Conservation (phyloP, 2,888 invertebrate species). For the Ceriagrion tenellum region DNA sequence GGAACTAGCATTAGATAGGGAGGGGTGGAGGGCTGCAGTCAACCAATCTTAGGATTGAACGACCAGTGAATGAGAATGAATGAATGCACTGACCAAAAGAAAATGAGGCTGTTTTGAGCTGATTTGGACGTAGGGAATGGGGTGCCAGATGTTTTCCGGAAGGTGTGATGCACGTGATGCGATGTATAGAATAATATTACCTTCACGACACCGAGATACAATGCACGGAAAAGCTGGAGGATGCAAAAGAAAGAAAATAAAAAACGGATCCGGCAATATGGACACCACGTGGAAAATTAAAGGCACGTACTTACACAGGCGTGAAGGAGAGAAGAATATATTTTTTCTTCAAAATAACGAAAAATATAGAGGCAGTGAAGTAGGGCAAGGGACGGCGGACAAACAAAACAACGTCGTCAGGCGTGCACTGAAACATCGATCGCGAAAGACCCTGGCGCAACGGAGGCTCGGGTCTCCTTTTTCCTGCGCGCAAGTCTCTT, state of each 20-base stretch:
- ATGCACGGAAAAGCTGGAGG: not conserved
- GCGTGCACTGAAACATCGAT: not conserved
- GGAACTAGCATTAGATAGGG: too few relatives aligned
- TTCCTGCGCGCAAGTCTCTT: not conserved
- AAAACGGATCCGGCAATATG: not conserved
- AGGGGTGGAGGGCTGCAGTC: too few relatives aligned
- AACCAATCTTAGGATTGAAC: too few relatives aligned
- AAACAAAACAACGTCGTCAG: slow-evolving; percentile 5
- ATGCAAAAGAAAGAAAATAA: not conserved
- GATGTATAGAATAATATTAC: not conserved
- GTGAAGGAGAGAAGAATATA: not conserved
- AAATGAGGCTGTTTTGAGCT: too few relatives aligned
- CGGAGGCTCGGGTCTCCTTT: not conserved
- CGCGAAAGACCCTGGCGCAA: not conserved
- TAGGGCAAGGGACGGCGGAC: not conserved
- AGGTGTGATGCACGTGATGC: not conserved
- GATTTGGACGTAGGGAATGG: too few relatives aligned
- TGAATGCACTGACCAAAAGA: too few relatives aligned
- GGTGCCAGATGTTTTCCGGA: not conserved
- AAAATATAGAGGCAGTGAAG: not conserved
- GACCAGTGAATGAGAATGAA: too few relatives aligned
- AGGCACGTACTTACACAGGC: not conserved
- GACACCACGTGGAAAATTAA: not conserved
- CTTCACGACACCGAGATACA: not conserved
- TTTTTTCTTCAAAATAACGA: not conserved